These are phyloP conservation scores for Thecocarcelia acutangulata DNA, from an alignment of 2,888 invertebrate species.

Conservation along the genomic window DNA sequence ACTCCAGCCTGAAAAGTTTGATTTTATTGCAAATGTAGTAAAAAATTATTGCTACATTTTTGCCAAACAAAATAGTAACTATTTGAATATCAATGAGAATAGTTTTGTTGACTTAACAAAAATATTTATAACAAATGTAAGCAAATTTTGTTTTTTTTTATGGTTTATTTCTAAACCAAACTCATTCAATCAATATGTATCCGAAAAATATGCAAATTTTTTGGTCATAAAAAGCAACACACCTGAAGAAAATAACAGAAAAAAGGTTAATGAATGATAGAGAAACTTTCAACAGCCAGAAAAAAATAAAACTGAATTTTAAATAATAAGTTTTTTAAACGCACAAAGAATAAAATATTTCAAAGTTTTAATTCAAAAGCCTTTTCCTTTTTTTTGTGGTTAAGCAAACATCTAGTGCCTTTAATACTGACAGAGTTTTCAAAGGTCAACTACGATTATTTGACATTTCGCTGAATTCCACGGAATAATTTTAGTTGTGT, in stretches of 20 bases:
- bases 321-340: not conserved
- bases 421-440: constrained; percentile 16
- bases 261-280: not conserved
- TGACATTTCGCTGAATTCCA: too few species aligned
- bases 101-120: constrained; percentile 6
- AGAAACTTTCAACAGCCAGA: not conserved
- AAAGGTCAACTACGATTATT: too few species aligned
- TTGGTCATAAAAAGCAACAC: not conserved
- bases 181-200: constrained; percentile 58
- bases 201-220: constrained; percentile 59
- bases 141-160: constrained; percentile 9
- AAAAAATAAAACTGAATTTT: constrained; percentile 26
- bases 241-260: not conserved
- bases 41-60: constrained; percentile 42
- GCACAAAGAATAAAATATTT: constrained; percentile 12
- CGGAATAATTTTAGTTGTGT: too few species aligned
- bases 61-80: constrained; percentile 45
- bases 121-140: not conserved
- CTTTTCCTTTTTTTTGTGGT: not conserved
- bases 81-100: constrained; percentile 46
- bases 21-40: constrained; percentile 1
- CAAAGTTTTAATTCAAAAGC: constrained; percentile 32
- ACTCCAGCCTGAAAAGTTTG: too few species aligned
- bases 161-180: constrained; percentile 55
- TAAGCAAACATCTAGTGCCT: too few species aligned